phyloP scores from a whole-genome alignment of 35 echinoderm and acorn worm genomes.

The Lytechinus variegatus region DNA sequence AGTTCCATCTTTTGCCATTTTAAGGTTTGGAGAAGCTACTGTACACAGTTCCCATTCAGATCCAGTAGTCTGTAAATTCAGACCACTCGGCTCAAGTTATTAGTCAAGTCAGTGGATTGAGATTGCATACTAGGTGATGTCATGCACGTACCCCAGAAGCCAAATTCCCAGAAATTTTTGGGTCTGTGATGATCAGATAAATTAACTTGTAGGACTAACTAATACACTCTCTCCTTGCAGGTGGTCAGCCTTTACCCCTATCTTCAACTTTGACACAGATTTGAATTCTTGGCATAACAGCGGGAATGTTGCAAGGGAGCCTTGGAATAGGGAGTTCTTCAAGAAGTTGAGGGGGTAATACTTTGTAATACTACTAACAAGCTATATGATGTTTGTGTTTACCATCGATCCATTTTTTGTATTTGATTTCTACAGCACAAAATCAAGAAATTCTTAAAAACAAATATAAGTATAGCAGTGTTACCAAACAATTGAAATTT shows the following conservation, averaged over 20 bases:
- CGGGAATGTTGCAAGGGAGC: conserved; percentile 45
- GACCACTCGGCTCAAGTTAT: no score
- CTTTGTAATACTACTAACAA: background rate
- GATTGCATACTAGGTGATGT: no score
- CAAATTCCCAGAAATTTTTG: no score
- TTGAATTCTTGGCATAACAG: conserved; percentile 45
- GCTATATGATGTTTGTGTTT: background rate
- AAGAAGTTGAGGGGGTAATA: conserved; percentile 23
- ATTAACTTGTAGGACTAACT: no score
- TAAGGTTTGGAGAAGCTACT: no score
- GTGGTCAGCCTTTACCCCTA: conserved; percentile 61
- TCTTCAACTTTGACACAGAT: conserved; percentile 68
- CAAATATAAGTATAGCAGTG: background rate
- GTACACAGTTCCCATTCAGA: no score
- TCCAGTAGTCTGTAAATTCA: no score
- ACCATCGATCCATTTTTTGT: background rate
- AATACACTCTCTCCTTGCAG: background rate
- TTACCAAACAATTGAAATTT: no score
- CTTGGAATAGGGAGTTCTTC: conserved; percentile 37
- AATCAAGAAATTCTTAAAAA: background rate
- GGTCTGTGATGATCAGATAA: no score
- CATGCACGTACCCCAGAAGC: no score
- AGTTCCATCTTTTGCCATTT: no score
- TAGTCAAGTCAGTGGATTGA: no score
- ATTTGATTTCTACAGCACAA: background rate